Evolutionary conservation across 2,113 vertebrate genomes (phyloP).

Genomic region (Platycercus adscitus): DNA sequence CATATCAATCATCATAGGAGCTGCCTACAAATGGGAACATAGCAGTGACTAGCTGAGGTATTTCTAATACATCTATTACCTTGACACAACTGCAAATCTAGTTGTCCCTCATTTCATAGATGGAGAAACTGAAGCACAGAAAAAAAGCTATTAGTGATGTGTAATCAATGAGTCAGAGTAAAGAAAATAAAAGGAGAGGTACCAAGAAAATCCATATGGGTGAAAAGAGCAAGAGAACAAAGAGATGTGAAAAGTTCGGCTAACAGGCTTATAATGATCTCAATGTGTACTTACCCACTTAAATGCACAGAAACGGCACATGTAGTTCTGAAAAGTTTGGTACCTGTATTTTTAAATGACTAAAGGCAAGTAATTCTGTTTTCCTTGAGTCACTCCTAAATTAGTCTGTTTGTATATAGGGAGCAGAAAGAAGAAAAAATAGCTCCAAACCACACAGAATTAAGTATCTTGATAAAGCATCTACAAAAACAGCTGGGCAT

Average conservation of each 20-base stretch:
- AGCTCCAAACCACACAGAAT: background rate
- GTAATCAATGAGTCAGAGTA: constrained; percentile 32
- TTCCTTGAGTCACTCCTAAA: background rate
- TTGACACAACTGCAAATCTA: constrained; percentile 4
- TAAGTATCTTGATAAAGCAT: background rate
- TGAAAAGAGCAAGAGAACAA: constrained; percentile 13
- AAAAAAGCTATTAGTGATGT: constrained; percentile 20
- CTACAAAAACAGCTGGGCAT: background rate
- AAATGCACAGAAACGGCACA: background rate
- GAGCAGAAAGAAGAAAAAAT: background rate
- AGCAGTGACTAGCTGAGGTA: background rate
- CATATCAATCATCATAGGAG: background rate
- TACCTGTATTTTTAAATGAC: background rate
- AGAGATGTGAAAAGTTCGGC: background rate
- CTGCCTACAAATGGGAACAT: background rate
- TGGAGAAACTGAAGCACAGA: background rate
- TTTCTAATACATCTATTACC: constrained; percentile 17
- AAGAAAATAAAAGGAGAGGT: background rate
- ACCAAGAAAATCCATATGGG: constrained; percentile 1
- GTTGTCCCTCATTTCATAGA: background rate
- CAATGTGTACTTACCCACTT: background rate
- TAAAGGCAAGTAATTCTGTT: background rate
- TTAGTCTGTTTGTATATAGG: background rate
- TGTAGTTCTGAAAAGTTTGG: background rate
- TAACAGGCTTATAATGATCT: background rate